phyloP scores from a whole-genome alignment of 2,113 vertebrate genomes.

The Recurvirostra avosetta region DNA sequence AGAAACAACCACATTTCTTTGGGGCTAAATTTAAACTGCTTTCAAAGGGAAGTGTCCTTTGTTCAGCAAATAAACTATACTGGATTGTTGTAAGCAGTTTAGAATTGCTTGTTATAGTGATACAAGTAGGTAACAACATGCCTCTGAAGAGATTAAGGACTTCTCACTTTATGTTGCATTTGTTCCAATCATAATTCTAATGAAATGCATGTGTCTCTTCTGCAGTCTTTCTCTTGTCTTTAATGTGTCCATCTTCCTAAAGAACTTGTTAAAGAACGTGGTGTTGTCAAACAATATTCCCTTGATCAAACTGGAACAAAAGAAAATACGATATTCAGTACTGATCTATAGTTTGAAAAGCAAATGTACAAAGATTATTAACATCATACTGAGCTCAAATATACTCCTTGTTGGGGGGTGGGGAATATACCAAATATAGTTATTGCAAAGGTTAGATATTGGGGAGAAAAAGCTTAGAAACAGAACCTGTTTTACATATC shows the following conservation, averaged over 20 bases:
- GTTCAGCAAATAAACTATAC: background rate
- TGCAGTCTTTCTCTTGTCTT: background rate
- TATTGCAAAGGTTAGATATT: background rate
- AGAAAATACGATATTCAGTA: background rate
- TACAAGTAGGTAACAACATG: background rate
- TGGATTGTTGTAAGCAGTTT: background rate
- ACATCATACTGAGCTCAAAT: background rate
- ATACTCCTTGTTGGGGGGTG: background rate
- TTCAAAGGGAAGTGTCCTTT: background rate
- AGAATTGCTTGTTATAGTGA: background rate
- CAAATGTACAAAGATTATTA: background rate
- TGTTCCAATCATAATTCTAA: background rate
- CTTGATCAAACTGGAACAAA: background rate
- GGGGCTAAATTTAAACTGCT: background rate
- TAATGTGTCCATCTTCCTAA: background rate
- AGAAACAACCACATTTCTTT: background rate
- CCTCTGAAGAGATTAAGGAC: background rate
- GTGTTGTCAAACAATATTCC: background rate
- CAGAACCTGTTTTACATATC: background rate
- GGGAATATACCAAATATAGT: background rate
- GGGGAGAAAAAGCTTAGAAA: background rate
- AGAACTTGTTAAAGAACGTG: background rate
- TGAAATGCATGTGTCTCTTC: background rate
- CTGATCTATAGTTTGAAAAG: background rate
- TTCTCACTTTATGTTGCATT: background rate